Percentiles rank a stretch among this genome's conserved stretches.
These are phyloP conservation scores for Malacoctenus gilli DNA, from an alignment of 2,797 vertebrate genomes.

Conservation along the genomic window DNA sequence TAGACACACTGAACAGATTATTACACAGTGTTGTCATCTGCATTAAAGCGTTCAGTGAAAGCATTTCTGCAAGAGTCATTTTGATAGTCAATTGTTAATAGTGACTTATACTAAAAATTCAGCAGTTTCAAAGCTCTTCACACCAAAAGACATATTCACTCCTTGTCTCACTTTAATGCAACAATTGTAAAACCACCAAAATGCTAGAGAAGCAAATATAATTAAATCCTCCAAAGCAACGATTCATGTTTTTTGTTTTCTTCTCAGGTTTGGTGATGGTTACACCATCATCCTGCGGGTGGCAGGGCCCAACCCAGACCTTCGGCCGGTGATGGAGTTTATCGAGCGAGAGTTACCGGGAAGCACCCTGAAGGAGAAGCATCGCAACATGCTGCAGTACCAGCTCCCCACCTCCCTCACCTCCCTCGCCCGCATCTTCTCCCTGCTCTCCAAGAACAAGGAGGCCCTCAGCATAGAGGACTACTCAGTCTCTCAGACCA, in stretches of 20 bases:
- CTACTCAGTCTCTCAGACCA: slow-evolving; percentile 98
- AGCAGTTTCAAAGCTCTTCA: no score
- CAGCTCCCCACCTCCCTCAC: slow-evolving; percentile 92
- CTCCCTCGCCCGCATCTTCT: slow-evolving; percentile 95
- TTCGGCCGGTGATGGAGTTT: slow-evolving; percentile 91
- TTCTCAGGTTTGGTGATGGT: slow-evolving; percentile 92
- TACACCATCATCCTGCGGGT: slow-evolving; percentile 96
- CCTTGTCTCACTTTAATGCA: no score
- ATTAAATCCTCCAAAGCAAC: no score
- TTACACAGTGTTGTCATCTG: no score
- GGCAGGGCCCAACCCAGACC: slow-evolving; percentile 88
- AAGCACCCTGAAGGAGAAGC: slow-evolving; percentile 93
- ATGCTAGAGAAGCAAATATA: no score
- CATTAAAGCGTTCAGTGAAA: no score
- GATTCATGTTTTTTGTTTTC: background rate
- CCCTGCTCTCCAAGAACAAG: slow-evolving; percentile 92
- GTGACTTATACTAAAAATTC: no score
- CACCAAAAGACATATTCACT: no score
- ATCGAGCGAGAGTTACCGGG: slow-evolving; percentile 91
- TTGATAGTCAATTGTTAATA: no score
- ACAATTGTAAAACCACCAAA: no score
- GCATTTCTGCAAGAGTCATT: no score
- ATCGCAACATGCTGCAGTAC: slow-evolving; percentile 97
- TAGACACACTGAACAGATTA: slow-evolving; percentile 56
- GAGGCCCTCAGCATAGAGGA: slow-evolving; percentile 95